phyloP scores from a whole-genome alignment of 2,888 invertebrate genomes.

The Pelosia muscerda region DNA sequence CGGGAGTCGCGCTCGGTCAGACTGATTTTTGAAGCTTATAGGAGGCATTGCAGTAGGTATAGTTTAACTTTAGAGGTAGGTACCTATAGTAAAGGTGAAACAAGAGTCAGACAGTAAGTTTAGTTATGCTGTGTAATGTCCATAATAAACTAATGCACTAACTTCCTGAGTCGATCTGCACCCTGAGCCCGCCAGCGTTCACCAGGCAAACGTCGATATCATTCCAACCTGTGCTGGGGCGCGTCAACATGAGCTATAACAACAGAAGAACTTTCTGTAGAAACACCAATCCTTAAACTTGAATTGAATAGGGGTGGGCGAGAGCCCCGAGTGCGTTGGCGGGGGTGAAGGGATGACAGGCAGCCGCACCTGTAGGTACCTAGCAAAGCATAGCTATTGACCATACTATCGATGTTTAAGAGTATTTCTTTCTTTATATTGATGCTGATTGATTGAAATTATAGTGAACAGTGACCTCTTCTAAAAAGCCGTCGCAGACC shows the following conservation, averaged over 20 bases:
- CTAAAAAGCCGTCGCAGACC: conserved; percentile 89
- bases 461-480: conserved; percentile 60
- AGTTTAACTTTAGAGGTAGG: too few relatives aligned
- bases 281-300: not conserved
- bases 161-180: conserved; percentile 89
- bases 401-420: too few relatives aligned
- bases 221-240: conserved; percentile 63
- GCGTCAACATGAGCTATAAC: conserved; percentile 62
- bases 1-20: too few relatives aligned
- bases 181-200: conserved; percentile 91
- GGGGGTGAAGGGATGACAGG: too few relatives aligned
- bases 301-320: too few relatives aligned
- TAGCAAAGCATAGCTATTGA: too few relatives aligned
- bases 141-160: conserved; percentile 14
- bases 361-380: too few relatives aligned
- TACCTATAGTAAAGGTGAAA: not conserved
- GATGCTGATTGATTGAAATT: not conserved
- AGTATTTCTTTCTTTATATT: not conserved
- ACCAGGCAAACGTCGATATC: conserved; percentile 85
- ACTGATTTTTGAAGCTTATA: too few relatives aligned
- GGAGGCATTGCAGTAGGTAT: too few relatives aligned
- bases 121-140: not conserved
- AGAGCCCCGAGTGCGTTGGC: too few relatives aligned
- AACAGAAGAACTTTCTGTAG: not conserved
- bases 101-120: not conserved